Conservation (phyloP, 2,888 invertebrate species). For the Trichogramma dendrolimi region DNA sequence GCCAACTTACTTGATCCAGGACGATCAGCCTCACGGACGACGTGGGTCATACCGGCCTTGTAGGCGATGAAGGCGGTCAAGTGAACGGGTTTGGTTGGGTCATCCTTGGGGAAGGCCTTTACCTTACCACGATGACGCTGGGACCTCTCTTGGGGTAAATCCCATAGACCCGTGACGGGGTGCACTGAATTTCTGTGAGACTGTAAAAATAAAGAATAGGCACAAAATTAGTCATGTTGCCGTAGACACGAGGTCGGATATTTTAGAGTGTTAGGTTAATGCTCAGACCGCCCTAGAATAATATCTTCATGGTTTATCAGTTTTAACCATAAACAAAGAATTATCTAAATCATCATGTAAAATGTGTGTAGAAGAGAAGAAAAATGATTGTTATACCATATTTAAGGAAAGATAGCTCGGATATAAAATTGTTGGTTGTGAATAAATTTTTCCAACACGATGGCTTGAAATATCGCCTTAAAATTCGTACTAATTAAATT, state of each 20-base stretch:
- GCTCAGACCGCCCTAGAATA: conserved; percentile 74
- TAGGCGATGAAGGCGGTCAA: conserved; percentile 96
- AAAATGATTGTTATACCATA: no score
- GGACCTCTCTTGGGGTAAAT: conserved; percentile 97
- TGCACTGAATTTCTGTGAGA: conserved; percentile 99
- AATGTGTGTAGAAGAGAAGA: neutral
- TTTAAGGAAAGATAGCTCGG: no score
- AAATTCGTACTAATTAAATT: no score
- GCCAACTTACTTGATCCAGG: conserved; percentile 89
- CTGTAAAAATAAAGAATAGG: conserved; percentile 55
- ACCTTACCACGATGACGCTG: conserved; percentile 96
- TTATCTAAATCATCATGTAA: conserved; percentile 63
- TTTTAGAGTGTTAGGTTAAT: conserved; percentile 25
- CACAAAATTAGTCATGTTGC: neutral
- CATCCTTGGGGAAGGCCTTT: conserved; percentile 99
- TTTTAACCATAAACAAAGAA: conserved; percentile 65
- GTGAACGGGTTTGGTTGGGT: conserved; percentile 92
- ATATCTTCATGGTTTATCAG: conserved; percentile 63
- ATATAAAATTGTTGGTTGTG: no score
- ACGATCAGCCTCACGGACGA: conserved; percentile 96
- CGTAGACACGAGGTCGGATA: neutral
- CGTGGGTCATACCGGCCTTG: conserved; percentile 99
- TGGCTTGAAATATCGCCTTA: no score
- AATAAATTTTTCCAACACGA: no score
- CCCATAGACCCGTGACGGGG: conserved; percentile 99